Evolutionary conservation across 2,888 invertebrate genomes (phyloP).

Genomic region (Agrotis exclamationis): DNA sequence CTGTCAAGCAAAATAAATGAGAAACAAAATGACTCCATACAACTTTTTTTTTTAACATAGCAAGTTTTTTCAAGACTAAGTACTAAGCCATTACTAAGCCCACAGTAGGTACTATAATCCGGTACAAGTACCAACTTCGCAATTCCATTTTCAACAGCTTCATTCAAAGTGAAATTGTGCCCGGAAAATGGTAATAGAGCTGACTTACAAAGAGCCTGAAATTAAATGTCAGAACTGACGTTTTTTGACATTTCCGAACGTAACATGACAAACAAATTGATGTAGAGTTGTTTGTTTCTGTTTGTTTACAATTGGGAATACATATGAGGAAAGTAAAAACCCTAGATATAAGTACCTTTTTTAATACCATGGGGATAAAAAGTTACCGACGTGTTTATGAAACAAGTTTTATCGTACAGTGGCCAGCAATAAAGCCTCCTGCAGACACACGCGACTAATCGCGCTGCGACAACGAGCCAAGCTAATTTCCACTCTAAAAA

Average conservation of each 20-base stretch:
- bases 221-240: constrained; percentile 16
- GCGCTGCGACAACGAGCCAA: no score
- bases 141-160: background rate
- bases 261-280: constrained; percentile 15
- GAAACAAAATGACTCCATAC: background rate
- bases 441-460: no score
- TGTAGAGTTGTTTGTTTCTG: background rate
- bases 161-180: background rate
- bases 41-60: background rate
- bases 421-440: no score
- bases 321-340: background rate
- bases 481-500: no score
- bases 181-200: no score
- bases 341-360: no score
- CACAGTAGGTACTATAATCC: background rate
- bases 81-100: background rate
- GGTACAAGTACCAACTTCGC: background rate
- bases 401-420: no score
- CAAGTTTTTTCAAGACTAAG: background rate
- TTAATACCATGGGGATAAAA: background rate
- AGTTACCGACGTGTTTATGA: background rate
- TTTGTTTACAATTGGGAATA: background rate
- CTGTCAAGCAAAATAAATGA: background rate
- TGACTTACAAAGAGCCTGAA: background rate
- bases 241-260: background rate